Conservation (phyloP, 2,113 vertebrate species). For the Micronisus gabar region DNA sequence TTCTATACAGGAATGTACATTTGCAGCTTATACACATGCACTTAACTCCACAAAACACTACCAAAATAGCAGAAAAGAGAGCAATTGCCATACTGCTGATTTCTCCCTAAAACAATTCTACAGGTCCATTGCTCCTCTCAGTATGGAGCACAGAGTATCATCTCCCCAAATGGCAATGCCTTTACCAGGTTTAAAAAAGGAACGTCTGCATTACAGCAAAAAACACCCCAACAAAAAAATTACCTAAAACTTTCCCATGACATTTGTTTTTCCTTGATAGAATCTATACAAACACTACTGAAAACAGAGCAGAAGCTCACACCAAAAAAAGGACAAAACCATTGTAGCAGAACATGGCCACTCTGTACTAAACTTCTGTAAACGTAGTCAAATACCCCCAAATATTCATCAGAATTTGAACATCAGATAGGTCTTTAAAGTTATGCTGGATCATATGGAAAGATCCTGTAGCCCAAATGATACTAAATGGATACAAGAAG, state of each 20-base stretch:
- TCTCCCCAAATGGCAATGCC: background rate
- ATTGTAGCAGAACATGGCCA: background rate
- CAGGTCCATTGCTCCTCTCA: background rate
- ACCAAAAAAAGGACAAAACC: background rate
- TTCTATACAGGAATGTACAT: slow-evolving; percentile 22
- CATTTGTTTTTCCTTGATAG: background rate
- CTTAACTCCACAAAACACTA: slow-evolving; percentile 6
- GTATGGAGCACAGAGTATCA: background rate
- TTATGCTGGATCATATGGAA: background rate
- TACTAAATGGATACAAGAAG: background rate
- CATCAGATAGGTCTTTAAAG: background rate
- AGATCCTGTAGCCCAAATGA: background rate
- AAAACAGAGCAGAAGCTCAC: background rate
- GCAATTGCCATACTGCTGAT: background rate
- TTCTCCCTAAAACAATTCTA: background rate
- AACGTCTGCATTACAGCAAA: background rate
- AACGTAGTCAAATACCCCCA: background rate
- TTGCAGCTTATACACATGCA: slow-evolving; percentile 28
- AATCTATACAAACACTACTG: background rate
- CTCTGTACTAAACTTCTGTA: background rate
- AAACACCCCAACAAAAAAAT: background rate
- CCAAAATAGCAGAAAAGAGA: slow-evolving; percentile 27
- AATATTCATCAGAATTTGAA: background rate
- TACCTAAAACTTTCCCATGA: background rate
- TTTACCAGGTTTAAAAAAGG: background rate